A percentile compares a stretch with the other conserved stretches of the same genome.
These are phyloP conservation scores for Salpingus planirostris DNA, from an alignment of 2,888 invertebrate species.

Conservation along the genomic window DNA sequence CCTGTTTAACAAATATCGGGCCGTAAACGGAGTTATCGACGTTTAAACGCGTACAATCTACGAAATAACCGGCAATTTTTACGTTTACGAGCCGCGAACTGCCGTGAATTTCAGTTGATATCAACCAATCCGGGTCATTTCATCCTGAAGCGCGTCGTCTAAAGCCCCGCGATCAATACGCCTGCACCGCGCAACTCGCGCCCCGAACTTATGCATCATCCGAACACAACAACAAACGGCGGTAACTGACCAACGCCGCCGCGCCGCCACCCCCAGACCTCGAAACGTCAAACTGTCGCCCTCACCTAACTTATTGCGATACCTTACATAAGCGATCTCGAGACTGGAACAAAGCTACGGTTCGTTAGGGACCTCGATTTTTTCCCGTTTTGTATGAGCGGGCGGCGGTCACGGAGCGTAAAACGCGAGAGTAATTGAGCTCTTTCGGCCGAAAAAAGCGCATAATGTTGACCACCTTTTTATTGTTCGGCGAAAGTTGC, in stretches of 20 bases:
- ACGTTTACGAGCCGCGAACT: constrained; percentile 37
- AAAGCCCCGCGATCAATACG: constrained; percentile 13
- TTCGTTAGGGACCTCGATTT: too few species aligned
- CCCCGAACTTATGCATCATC: constrained; percentile 15
- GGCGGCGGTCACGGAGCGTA: too few species aligned
- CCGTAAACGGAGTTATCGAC: constrained; percentile 19
- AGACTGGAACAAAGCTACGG: too few species aligned
- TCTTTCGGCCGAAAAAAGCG: too few species aligned
- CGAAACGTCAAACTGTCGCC: too few species aligned
- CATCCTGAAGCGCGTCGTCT: constrained; percentile 24
- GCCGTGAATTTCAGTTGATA: constrained; percentile 34
- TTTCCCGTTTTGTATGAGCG: too few species aligned
- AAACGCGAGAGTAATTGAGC: too few species aligned
- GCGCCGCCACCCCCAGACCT: too few species aligned
- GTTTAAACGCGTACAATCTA: constrained; percentile 30
- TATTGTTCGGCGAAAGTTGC: too few species aligned
- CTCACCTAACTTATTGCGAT: too few species aligned
- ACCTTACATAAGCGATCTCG: too few species aligned
- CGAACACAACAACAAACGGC: constrained; percentile 8
- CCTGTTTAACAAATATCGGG: constrained; percentile 15
- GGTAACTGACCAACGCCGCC: constrained; percentile 7
- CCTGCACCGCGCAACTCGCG: constrained; percentile 17
- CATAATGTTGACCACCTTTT: too few species aligned
- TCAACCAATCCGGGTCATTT: constrained; percentile 36
- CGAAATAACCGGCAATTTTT: constrained; percentile 37